phyloP scores from a whole-genome alignment of 64 coral and sea anemone species.

The Actinia equina region DNA sequence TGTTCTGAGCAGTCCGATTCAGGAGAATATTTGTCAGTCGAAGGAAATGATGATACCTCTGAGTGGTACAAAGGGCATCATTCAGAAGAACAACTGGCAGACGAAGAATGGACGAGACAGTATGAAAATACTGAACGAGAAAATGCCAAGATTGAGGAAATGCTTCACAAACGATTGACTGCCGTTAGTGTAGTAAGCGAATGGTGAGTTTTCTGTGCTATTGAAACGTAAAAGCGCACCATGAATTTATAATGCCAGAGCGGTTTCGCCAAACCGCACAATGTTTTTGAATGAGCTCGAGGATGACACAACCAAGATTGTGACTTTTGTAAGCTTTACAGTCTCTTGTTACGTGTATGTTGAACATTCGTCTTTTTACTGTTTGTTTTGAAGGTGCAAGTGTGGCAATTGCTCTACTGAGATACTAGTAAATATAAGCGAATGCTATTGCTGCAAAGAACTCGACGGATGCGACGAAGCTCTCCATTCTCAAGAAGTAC shows the following conservation, averaged over 20 bases:
- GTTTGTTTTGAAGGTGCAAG: constrained; percentile 25
- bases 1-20: background rate
- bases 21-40: background rate
- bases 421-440: constrained; percentile 12
- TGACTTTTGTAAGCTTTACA: background rate
- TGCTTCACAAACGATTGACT: too few species aligned
- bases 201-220: constrained; percentile 12
- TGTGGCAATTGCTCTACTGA: constrained; percentile 12
- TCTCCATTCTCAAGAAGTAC: constrained; percentile 12
- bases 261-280: background rate
- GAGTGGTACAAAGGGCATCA: too few species aligned
- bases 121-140: too few species aligned
- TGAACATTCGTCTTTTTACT: background rate
- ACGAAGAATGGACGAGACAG: too few species aligned
- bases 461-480: constrained; percentile 30
- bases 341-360: background rate
- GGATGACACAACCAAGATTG: background rate
- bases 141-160: too few species aligned
- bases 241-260: background rate
- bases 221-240: background rate
- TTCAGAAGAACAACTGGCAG: too few species aligned
- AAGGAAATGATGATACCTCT: background rate
- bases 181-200: background rate
- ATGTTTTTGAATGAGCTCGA: too few species aligned
- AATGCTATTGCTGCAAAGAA: constrained; percentile 42